Evolutionary conservation across 2,797 vertebrate species (phyloP), one percentile per base, ranked within the genome.

Genomic region (Takifugu rubripes): DNA sequence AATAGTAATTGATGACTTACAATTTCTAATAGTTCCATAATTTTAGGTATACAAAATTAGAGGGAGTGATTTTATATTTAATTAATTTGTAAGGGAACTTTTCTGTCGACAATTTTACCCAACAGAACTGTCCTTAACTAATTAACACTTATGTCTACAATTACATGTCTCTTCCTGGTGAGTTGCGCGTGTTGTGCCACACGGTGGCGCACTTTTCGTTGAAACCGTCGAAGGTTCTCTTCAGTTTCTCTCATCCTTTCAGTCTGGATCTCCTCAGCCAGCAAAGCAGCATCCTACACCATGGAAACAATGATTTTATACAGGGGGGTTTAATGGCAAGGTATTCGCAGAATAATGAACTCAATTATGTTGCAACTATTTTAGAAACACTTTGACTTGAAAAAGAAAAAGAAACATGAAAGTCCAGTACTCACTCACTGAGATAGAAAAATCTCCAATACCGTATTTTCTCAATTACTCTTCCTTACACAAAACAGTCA

Each of bases 191-290:
- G 92, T 33, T 91, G 89, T 29, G 91, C 94, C 84, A 98, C 91
- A n/a, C 97, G 88, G 25, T 68, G 82, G 73, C 89, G 93, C 44
- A 98, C 95, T 70, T 91, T 85, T 2, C 84, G 87, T 74, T 96
- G 96, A 86, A 97, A 99, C 0, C 58, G 84, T 2, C 74, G 88
- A 53, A 98, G 87, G 43, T 71, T 87, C 63, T 91, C 90, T 33
- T 92, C 89, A 50, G 91, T 93, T 76, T 77, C 61, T 56, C 47
- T 83, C 31, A 80, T 84, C 46, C 74, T 87, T 50, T 92, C 88
- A 64, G 83, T 85, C 68, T 93, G 84, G 36, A 91, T 77, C 86
- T 94, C 84, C 72, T 98, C 94, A 1, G 94, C 90, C 9, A 66
- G 56, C 29, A 54, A 51, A 0, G 93, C 96, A 0, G 89, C 87